Evolutionary conservation across 2,888 invertebrate species (phyloP).

Genomic region (Craniophora ligustri): DNA sequence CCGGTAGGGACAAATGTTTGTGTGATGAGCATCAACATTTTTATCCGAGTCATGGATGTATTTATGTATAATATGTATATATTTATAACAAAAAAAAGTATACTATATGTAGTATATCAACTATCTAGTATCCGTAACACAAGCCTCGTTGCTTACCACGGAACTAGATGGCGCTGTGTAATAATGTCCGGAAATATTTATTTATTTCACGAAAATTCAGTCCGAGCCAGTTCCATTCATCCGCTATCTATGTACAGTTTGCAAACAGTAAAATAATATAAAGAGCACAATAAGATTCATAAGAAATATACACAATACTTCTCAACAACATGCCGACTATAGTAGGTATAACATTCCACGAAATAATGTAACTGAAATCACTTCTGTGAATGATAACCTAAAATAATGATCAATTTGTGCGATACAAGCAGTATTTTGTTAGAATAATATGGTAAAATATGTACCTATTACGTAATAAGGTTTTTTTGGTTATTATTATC

Average conservation of each 20-base stretch:
- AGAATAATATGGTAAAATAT: not conserved
- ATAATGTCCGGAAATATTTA: no score
- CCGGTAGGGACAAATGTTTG: no score
- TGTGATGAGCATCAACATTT: no score
- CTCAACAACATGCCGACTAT: conserved; percentile 7
- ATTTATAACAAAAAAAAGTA: no score
- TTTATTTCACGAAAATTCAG: not conserved
- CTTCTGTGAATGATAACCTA: conserved; percentile 11
- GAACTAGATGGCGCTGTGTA: no score
- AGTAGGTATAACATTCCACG: conserved; percentile 4
- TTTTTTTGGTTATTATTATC: no score
- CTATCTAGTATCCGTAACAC: no score
- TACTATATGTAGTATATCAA: no score
- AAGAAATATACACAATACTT: conserved; percentile 35
- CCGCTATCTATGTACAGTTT: conserved; percentile 11
- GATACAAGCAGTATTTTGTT: not conserved
- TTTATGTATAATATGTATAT: no score
- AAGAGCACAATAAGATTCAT: conserved; percentile 39
- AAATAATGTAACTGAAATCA: conserved; percentile 14
- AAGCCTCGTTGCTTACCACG: no score
- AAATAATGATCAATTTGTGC: conserved; percentile 43
- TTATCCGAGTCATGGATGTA: no score
- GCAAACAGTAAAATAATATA: conserved; percentile 40
- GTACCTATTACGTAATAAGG: not conserved
- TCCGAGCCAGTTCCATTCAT: not conserved